These are phyloP conservation scores for Allolobophora icterica DNA, from an alignment of 2,888 invertebrate genomes.

Conservation along the genomic window DNA sequence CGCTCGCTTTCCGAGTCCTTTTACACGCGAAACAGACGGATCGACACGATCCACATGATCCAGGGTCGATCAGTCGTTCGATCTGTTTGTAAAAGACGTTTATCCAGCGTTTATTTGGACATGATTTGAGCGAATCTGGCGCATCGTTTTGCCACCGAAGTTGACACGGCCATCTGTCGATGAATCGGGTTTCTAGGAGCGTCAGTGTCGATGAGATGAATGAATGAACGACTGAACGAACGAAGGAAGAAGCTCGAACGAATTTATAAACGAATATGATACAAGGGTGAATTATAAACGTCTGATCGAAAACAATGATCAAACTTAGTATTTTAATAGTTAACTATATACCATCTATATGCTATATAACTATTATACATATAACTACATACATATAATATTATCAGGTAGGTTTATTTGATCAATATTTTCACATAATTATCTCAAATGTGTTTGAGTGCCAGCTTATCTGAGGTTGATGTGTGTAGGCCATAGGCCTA, in stretches of 20 bases:
- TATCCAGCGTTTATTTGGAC: conserved; percentile 6
- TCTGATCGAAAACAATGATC: neutral
- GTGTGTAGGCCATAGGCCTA: too few relatives aligned
- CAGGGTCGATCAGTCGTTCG: neutral
- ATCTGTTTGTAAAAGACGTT: conserved; percentile 11
- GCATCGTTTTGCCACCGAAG: conserved; percentile 3
- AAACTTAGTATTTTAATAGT: neutral
- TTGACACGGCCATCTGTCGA: conserved; percentile 26
- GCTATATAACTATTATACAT: too few relatives aligned
- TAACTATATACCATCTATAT: too few relatives aligned
- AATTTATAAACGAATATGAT: neutral
- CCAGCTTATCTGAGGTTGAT: too few relatives aligned
- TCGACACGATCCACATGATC: conserved; percentile 21
- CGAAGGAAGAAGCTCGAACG: neutral
- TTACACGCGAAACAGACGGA: neutral
- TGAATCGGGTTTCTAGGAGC: conserved; percentile 26
- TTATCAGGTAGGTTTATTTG: too few relatives aligned
- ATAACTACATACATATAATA: too few relatives aligned
- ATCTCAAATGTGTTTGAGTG: too few relatives aligned
- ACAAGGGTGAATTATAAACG: neutral
- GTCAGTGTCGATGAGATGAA: neutral
- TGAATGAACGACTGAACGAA: conserved; percentile 22
- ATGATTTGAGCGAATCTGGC: conserved; percentile 11
- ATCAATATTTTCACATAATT: too few relatives aligned
- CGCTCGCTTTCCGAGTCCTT: conserved; percentile 26